Base-by-base conservation (phyloP, 2,888 invertebrate genomes). In the Dasypogon diadema region DNA sequence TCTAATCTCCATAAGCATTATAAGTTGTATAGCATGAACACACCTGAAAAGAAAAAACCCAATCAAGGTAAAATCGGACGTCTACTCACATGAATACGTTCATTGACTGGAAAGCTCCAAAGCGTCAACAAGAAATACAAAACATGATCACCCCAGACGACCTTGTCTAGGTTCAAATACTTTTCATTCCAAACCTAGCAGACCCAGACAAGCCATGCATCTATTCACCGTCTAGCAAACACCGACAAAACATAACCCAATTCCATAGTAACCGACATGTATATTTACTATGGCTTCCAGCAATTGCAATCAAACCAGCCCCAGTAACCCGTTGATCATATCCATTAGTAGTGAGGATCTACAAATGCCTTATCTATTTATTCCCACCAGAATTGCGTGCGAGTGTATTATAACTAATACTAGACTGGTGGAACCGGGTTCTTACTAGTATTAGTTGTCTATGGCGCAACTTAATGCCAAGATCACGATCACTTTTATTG, bases 151-250 rank as follows among this genome's bases (percentile, higher is more conserved):
- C 51, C 21, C 77, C 65, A 75, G 74, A 70, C 77, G 77, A 77
- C 77, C 77, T 77, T 77, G 77, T 77, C 77, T 77, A 77, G 77
- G 77, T 75, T 75, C 74, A 75, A 75, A 74, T 63, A 48, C 56
- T 24, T 58, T 74, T 24, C 48, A 21, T 54, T 14, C n/a, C 70
- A 54, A 46, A 70, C 51, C 70, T 22, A 22, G 24, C 30, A 34
- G 46, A 46, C 54, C n/a, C 70, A 70, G 70, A 70, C 70, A 54
- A 70, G 30, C 21, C 48, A 16, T 65, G 70, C 51, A 30, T 54
- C 70, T 70, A 70, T 54, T 30, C 54, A 26, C 24, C 21, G 30
- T 70, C 54, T 70, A 70, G 54, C 42, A 58, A 37, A 6, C 12
- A 34, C 55, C 56, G 73, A 56, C 73, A 73, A 37, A 73, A 73